Base-by-base conservation (phyloP, 1,140 invertebrate genomes). In the Epicauta chinensis region DNA sequence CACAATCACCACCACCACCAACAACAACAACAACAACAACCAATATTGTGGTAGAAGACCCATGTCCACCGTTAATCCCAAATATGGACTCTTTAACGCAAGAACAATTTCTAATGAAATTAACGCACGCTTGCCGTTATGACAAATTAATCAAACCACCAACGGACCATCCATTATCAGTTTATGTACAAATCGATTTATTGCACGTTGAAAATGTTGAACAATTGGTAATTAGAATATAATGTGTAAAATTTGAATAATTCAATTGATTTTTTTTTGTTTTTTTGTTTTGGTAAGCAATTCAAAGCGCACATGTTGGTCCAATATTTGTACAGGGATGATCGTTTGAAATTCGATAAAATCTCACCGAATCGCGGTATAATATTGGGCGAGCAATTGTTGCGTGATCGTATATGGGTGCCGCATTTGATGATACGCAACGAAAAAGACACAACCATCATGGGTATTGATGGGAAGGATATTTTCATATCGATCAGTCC, bases 361-460 rank as follows among this genome's bases (percentile, higher is more conserved):
- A 78, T 82, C 36, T 82, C 83, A 0, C 85, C 84, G 0, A 74
- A 81, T 47, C 70, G 81, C 1, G 76, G 74, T 5, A 79, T 78
- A 55, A 84, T 90, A 46, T 74, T 84, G 17, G 87, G 87, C 1
- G 86, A 87, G 46, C 78, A 80, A 51, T 74, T 78, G 13, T 69
- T 88, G 1, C 71, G 83, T 29, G 76, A 84, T 53, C 71, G 80
- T 15, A 81, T 91, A 11, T 91, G 88, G 88, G 82, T 83, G 1
- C 88, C 87, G 0, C 84, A 87, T 55, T 75, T 91, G 3, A 89
- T 87, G 45, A 77, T 91, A 53, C 81, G 83, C n/a, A 90, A 91
- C 61, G 87, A 91, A 67, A 79, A 84, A 16, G 85, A 84, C 36
- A 89, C 86, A 0, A 79, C 80, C 3, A 73, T 84, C 4, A 84